A percentile compares a stretch with the other conserved stretches of the same genome.
Evolutionary conservation across 2,113 vertebrate genomes (phyloP).

Genomic region (Pedetes capensis): DNA sequence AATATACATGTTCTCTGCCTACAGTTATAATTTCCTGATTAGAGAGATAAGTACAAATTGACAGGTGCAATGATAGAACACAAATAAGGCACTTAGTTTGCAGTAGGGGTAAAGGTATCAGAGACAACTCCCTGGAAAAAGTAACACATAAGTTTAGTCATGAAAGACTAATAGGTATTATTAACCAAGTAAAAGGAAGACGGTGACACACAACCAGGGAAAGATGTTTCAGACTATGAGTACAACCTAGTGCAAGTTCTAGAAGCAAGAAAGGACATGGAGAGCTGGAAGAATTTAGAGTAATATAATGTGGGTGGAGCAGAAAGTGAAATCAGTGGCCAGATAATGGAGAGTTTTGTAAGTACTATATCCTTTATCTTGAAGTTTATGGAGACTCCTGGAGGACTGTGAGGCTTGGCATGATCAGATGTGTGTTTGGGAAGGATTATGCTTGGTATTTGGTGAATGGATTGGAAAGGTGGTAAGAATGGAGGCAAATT

Average conservation of each 20-base stretch:
- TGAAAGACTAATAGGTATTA: background rate
- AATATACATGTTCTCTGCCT: background rate
- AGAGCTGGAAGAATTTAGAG: background rate
- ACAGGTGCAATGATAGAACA: background rate
- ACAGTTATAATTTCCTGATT: background rate
- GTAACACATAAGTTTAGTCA: background rate
- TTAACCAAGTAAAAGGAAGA: background rate
- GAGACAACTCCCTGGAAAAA: background rate
- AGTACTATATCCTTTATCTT: background rate
- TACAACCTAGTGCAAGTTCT: background rate
- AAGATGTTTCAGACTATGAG: background rate
- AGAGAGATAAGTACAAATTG: background rate
- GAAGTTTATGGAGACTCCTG: background rate
- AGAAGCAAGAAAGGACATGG: background rate
- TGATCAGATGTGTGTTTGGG: background rate
- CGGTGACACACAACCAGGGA: background rate
- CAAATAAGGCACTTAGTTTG: background rate
- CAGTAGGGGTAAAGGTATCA: background rate
- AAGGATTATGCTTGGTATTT: background rate
- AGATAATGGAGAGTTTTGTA: background rate
- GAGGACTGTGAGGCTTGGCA: background rate
- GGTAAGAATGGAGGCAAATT: background rate
- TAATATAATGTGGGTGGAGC: background rate
- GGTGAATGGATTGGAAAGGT: background rate
- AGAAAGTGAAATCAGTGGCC: background rate